Conservation (phyloP, 2,888 invertebrate species). For the Ophion slaviceki region DNA sequence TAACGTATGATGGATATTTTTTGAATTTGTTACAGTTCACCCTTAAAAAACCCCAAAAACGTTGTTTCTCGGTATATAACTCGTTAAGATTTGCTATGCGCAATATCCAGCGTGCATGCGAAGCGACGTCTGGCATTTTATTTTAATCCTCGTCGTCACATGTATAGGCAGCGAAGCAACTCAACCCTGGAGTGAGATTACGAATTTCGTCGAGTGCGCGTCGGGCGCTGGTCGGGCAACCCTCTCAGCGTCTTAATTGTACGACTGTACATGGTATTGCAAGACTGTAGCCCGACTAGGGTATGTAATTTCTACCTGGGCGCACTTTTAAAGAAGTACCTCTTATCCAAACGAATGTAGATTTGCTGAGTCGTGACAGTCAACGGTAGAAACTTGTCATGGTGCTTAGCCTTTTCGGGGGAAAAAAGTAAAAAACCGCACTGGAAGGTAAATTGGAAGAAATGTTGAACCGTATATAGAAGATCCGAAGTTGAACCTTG, state of each 20-base stretch:
- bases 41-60: neutral
- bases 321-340: conserved; percentile 33
- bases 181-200: conserved; percentile 56
- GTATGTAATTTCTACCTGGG: conserved; percentile 55
- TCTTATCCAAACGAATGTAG: conserved; percentile 37
- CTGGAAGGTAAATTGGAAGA: neutral
- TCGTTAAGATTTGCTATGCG: neutral
- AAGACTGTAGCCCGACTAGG: conserved; percentile 41
- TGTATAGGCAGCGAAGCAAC: conserved; percentile 37
- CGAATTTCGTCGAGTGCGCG: conserved; percentile 58
- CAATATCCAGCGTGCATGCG: conserved; percentile 11
- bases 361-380: conserved; percentile 34
- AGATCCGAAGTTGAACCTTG: neutral
- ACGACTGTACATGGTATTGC: conserved; percentile 51
- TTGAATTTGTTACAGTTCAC: neutral
- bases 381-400: conserved; percentile 40
- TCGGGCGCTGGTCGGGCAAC: conserved; percentile 27
- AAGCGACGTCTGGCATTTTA: conserved; percentile 37
- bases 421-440: neutral
- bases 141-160: conserved; percentile 47
- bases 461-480: neutral
- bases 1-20: neutral
- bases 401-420: neutral
- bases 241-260: conserved; percentile 54
- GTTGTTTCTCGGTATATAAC: neutral